A percentile compares a stretch with the other conserved stretches of the same genome.
phyloP scores from a whole-genome alignment of 2,113 vertebrate genomes.

The Antechinus flavipes region DNA sequence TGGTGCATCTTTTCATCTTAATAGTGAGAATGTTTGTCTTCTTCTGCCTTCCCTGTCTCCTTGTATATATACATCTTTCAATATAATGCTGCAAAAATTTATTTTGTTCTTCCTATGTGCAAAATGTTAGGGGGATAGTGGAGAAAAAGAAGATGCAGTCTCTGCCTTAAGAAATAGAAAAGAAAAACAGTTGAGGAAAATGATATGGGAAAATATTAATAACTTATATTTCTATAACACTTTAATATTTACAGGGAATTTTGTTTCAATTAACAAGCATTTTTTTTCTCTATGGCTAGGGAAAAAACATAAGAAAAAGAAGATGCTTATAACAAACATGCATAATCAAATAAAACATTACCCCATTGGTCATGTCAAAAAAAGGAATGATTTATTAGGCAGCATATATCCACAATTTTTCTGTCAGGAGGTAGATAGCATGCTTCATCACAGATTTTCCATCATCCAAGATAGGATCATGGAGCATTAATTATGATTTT shows the following conservation, averaged over 20 bases:
- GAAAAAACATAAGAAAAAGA: too few relatives aligned
- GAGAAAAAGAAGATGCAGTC: background rate
- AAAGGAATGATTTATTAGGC: background rate
- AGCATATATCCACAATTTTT: background rate
- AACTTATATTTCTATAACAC: background rate
- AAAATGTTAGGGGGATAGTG: background rate
- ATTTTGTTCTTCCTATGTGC: conserved; percentile 4
- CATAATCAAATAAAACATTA: background rate
- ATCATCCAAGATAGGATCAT: background rate
- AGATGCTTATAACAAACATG: background rate
- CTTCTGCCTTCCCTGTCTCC: conserved; percentile 20
- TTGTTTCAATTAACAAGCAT: background rate
- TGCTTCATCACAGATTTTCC: background rate
- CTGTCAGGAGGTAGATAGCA: background rate
- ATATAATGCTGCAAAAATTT: conserved; percentile 42
- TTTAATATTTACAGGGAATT: background rate
- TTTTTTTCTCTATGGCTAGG: background rate
- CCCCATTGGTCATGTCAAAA: background rate
- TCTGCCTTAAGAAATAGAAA: background rate
- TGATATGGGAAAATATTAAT: background rate
- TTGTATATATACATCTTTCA: conserved; percentile 12
- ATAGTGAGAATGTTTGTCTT: conserved; percentile 32
- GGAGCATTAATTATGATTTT: background rate
- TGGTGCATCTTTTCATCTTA: conserved; percentile 22
- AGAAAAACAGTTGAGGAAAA: background rate